These are phyloP conservation scores for Leptinotarsa tumamoca DNA, from an alignment of 2,888 invertebrate genomes.

Conservation along the genomic window DNA sequence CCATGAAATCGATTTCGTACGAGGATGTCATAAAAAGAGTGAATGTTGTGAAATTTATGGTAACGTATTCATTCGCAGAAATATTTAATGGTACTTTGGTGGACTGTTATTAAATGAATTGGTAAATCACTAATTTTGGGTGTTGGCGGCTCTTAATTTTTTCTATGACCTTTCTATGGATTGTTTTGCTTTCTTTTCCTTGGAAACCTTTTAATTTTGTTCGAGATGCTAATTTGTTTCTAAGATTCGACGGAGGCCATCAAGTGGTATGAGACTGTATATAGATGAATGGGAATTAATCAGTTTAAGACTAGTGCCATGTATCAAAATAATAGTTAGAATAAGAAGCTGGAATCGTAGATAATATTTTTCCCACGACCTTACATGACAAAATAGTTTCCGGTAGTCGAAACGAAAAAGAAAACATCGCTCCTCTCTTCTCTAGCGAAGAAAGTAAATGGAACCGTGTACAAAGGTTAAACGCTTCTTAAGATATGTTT, in stretches of 20 bases:
- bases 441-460: too few relatives aligned
- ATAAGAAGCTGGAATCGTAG: too few relatives aligned
- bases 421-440: too few relatives aligned
- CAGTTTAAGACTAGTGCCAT: too few relatives aligned
- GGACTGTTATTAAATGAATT: slow-evolving; percentile 10
- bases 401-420: too few relatives aligned
- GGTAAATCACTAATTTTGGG: slow-evolving; percentile 10
- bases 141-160: not conserved
- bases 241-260: slow-evolving; percentile 8
- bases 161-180: not conserved
- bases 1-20: slow-evolving; percentile 26
- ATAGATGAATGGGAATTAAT: not conserved
- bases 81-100: not conserved
- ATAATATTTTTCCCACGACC: too few relatives aligned
- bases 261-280: not conserved
- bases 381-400: too few relatives aligned
- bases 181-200: slow-evolving; percentile 13
- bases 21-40: slow-evolving; percentile 21
- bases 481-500: too few relatives aligned
- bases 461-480: too few relatives aligned
- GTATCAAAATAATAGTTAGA: too few relatives aligned
- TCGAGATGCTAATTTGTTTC: not conserved
- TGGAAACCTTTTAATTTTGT: slow-evolving; percentile 12
- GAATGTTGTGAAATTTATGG: slow-evolving; percentile 23
- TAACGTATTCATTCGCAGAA: slow-evolving; percentile 13